Evolutionary conservation across 2,888 invertebrate species (phyloP).

Genomic region (Tenthredo mesomela): DNA sequence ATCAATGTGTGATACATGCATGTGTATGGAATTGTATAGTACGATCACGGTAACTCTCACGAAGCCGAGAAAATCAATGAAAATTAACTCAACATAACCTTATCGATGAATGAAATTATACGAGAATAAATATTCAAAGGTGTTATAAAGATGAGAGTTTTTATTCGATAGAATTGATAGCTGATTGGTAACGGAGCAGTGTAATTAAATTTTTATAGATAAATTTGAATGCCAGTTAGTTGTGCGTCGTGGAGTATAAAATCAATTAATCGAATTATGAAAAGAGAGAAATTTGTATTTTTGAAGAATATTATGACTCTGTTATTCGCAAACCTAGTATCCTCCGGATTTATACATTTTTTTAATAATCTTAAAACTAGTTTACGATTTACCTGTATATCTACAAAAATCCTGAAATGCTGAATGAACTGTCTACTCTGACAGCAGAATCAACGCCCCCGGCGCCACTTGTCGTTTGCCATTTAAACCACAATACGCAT

Average conservation of each 20-base stretch:
- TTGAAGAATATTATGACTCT: background rate
- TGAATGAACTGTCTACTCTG: constrained; percentile 49
- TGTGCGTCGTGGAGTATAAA: background rate
- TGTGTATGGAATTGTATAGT: background rate
- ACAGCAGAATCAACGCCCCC: constrained; percentile 53
- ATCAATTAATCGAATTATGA: background rate
- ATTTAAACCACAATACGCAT: background rate
- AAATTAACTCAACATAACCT: background rate
- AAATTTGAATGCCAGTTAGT: background rate
- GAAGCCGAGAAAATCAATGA: constrained; percentile 36
- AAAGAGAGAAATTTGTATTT: background rate
- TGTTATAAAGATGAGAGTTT: background rate
- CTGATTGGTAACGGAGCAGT: background rate
- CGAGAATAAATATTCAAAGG: background rate
- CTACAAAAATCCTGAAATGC: constrained; percentile 31
- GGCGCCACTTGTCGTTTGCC: constrained; percentile 41
- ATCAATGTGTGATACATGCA: constrained; percentile 34
- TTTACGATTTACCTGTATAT: constrained; percentile 44
- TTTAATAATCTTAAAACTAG: background rate
- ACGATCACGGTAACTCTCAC: constrained; percentile 16
- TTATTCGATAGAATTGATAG: background rate
- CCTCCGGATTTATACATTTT: background rate
- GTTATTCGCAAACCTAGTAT: background rate
- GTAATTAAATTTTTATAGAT: background rate
- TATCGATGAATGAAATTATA: background rate